Evolutionary conservation across 2,113 vertebrate genomes (phyloP), one percentile per base, ranked within the genome.

Genomic region (Pipra filicauda): DNA sequence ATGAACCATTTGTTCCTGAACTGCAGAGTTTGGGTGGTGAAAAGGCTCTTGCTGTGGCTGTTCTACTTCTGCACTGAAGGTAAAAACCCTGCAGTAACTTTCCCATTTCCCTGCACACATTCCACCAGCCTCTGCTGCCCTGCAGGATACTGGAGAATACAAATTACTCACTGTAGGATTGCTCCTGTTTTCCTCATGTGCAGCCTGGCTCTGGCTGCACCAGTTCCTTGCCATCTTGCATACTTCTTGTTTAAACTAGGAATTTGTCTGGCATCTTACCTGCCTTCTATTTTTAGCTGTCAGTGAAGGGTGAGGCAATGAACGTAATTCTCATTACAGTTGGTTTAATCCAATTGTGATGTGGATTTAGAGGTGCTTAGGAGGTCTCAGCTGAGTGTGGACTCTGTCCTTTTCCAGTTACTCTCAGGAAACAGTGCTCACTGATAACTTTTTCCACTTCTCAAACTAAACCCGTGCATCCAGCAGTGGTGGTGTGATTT

Each of bases 321-420:
- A 64, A 61, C 27, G 23, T 96, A 95, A 91, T 92, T 96, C 92
- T 91, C 72, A 75, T 93, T 91, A 78, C 33, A 6, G 91, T 83
- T 88, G 75, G 52, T 92, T 91, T 97, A 96, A 97, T 97, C 97
- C 97, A 94, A 97, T 97, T 95, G 93, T 91, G 54, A 57, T 81
- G 85, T 62, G 91, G 95, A 58, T 83, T 97, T 96, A 85, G 76
- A 81, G 65, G 74, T 79, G 55, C 26, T 97, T 95, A 91, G 67
- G 23, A 80, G 89, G 81, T 92, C 92, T 81, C 28, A 10, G 18
- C 54, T 75, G 71, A 84, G 71, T 6, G 43, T 41, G 30, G 65
- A 48, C 62, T 84, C 37, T 74, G 72, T 87, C 77, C 64, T 86
- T 80, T 92, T 87, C 89, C 75, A 55, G 48, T 76, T 80, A 33